Evolutionary conservation across 2,797 vertebrate species (phyloP), one percentile per base, ranked within the genome.

Genomic region (Propithecus perrieri): DNA sequence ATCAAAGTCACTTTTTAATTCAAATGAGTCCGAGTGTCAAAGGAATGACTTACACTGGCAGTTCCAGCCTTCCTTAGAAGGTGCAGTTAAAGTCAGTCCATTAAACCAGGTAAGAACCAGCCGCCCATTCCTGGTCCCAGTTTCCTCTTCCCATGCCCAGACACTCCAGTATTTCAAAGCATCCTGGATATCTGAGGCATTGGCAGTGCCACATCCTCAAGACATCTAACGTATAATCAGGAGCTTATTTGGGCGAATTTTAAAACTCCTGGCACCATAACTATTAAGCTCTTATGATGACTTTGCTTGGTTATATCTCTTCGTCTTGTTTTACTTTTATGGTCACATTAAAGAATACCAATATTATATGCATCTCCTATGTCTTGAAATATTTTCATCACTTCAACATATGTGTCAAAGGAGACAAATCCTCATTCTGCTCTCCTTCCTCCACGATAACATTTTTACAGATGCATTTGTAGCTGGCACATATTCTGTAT

Each of bases 1-100:
- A 84, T 89, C 87, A 89, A 95, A 97, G 89, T 87, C 59, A n/a
- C 74, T 95, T 95, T 96, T 86, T 89, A 80, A 92, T 94, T 95
- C 89, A 91, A 92, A 96, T 78, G 71, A 92, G 63, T 43, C 59
- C 33, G 8, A 87, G 28, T 38, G 57, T 28, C 94, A 79, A 89
- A 87, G 79, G 78, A 86, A 53, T 17, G 22, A 7, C 28, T 75
- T n/a, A 43, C 4, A 12, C 11, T 26, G 30, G 22, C 38, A 55
- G 76, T 30, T 17, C 24, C 38, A 67, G 84, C 3, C 57, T 59
- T 85, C 24, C 57, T 53, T 7, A 33, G 41, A 94, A 67, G 69
- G 38, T 4, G 12, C 15, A 4, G 12, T 75, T 38, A 33, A 85
- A 22, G 46, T 35, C 2, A 7, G 50, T 46, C 22, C 63, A 41